Evolutionary conservation across 2,797 vertebrate genomes (phyloP).

Genomic region (Crax fasciolata): DNA sequence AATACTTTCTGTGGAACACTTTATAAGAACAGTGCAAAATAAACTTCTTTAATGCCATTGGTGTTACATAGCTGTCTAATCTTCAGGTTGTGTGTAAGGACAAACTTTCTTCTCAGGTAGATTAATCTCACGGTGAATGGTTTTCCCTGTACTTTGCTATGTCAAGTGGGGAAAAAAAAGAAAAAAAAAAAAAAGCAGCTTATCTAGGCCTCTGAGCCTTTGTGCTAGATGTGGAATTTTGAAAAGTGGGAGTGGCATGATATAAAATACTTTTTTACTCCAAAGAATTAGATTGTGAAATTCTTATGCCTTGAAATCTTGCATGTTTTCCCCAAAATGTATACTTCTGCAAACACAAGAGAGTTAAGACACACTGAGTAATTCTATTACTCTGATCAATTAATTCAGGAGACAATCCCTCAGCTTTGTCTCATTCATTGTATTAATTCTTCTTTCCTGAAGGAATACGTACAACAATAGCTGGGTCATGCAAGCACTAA

Average conservation of each 20-base stretch:
- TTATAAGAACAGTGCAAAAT: neutral
- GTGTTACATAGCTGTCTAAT: neutral
- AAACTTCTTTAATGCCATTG: neutral
- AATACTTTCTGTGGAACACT: neutral
- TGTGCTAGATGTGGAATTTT: neutral
- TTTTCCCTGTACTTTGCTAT: neutral
- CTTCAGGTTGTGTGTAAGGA: neutral
- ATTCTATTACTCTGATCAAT: neutral
- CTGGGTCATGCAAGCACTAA: neutral
- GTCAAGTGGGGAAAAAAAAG: neutral
- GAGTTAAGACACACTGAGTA: neutral
- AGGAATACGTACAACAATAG: neutral
- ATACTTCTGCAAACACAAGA: neutral
- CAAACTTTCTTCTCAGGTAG: neutral
- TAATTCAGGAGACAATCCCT: neutral
- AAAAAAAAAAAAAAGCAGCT: neutral
- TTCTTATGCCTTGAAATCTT: neutral
- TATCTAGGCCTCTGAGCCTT: neutral
- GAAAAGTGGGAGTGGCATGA: neutral
- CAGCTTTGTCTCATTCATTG: neutral
- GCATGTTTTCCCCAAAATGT: rapidly evolving
- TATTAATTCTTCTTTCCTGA: neutral
- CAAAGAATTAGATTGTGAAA: neutral
- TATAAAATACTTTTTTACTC: neutral
- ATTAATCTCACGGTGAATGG: neutral